Conservation (phyloP, 2,113 vertebrate genomes). For the Dicaeum eximium region DNA sequence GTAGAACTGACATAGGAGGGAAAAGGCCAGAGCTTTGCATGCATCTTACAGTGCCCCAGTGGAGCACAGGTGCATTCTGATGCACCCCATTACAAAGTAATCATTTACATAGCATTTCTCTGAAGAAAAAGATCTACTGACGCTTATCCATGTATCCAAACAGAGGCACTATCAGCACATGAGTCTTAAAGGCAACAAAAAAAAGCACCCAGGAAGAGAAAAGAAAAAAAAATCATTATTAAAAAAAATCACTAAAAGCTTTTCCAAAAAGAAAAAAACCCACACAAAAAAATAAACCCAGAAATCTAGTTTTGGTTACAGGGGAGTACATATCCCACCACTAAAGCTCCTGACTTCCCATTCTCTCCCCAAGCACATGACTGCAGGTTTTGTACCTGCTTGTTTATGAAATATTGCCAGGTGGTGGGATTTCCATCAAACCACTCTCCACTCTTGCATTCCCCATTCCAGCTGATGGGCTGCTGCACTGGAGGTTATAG, state of each 20-base stretch:
- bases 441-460: neutral
- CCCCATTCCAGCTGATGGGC: neutral
- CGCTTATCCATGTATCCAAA: fast-evolving
- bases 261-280: neutral
- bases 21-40: neutral
- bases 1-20: neutral
- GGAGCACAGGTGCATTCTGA: neutral
- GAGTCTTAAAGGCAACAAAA: neutral
- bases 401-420: neutral
- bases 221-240: neutral
- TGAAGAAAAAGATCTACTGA: neutral
- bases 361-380: neutral
- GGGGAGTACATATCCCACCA: neutral
- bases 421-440: neutral
- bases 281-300: neutral
- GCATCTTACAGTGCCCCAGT: neutral
- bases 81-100: neutral
- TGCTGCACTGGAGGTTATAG: neutral
- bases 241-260: neutral
- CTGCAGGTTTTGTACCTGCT: neutral
- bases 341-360: neutral
- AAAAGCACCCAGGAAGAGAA: neutral
- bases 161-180: neutral
- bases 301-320: neutral
- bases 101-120: neutral